These are phyloP conservation scores for Camponotus pennsylvanicus DNA, from an alignment of 1,140 invertebrate genomes.

Conservation along the genomic window DNA sequence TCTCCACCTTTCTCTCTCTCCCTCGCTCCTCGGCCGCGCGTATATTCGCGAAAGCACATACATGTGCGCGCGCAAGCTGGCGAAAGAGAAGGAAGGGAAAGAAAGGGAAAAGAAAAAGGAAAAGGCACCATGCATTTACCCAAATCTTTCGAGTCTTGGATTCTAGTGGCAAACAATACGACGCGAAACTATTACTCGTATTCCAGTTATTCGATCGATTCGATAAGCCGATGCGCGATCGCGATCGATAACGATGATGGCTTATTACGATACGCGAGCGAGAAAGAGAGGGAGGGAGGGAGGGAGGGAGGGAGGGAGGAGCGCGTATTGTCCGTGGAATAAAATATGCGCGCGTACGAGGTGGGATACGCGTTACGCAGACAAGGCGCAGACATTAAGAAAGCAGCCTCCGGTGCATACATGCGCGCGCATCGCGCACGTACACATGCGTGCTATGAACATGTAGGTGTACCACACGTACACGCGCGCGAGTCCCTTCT, in stretches of 20 bases:
- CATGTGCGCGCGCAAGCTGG: slow-evolving; percentile 27
- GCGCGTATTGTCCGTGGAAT: neutral
- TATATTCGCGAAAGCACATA: slow-evolving; percentile 25
- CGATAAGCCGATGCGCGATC: neutral
- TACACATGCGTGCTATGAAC: too few species aligned
- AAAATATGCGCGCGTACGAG: neutral
- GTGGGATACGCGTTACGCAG: slow-evolving; percentile 51
- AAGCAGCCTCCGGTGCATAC: slow-evolving; percentile 55
- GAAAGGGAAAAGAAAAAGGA: too few species aligned
- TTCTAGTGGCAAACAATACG: neutral
- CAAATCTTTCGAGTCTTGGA: neutral
- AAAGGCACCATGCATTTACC: neutral
- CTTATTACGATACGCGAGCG: neutral
- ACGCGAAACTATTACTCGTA: neutral
- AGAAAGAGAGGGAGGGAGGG: too few species aligned
- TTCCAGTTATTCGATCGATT: neutral
- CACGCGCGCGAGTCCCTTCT: neutral
- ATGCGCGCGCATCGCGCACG: slow-evolving; percentile 47
- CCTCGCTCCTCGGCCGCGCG: slow-evolving; percentile 16
- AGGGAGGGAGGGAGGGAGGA: too few species aligned
- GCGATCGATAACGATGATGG: neutral
- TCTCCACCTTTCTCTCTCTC: neutral
- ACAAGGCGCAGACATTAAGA: slow-evolving; percentile 70
- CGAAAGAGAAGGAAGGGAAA: neutral
- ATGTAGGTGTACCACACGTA: too few species aligned